Evolutionary conservation across 2,113 vertebrate genomes (phyloP).

Genomic region (Misgurnus mizolepis): DNA sequence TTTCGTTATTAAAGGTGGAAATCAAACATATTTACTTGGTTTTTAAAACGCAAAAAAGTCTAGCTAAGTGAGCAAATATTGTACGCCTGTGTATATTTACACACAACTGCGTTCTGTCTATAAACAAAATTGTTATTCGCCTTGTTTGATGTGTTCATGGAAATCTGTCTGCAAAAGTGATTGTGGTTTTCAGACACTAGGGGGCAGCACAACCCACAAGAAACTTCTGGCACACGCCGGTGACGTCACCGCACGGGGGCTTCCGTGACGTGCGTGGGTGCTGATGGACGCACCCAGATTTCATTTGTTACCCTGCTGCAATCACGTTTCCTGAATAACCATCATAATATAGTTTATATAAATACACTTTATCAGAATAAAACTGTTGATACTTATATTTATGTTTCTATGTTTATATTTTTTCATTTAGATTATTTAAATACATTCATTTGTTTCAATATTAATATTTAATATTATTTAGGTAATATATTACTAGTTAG

Average conservation of each 20-base stretch:
- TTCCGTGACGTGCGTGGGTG: not conserved
- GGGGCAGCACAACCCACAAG: slow-evolving; percentile 10
- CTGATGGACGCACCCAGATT: not conserved
- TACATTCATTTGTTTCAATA: too few relatives aligned
- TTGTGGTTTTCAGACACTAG: not conserved
- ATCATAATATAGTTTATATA: not conserved
- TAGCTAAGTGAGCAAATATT: too few relatives aligned
- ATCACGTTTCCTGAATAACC: not conserved
- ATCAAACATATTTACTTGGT: too few relatives aligned
- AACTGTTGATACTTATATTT: not conserved
- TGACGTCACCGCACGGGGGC: not conserved
- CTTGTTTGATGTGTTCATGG: not conserved
- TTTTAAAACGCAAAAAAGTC: too few relatives aligned
- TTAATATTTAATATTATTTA: too few relatives aligned
- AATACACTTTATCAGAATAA: not conserved
- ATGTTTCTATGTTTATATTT: too few relatives aligned
- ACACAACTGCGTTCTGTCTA: too few relatives aligned
- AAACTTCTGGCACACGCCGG: not conserved
- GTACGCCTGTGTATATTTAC: too few relatives aligned
- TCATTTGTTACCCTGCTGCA: not conserved
- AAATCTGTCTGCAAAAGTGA: not conserved
- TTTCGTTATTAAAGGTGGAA: too few relatives aligned
- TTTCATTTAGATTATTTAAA: too few relatives aligned
- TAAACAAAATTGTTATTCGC: too few relatives aligned
- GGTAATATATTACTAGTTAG: too few relatives aligned